Base-by-base conservation (phyloP, 2,888 invertebrate genomes). In the Cosmorhoe ocellata region DNA sequence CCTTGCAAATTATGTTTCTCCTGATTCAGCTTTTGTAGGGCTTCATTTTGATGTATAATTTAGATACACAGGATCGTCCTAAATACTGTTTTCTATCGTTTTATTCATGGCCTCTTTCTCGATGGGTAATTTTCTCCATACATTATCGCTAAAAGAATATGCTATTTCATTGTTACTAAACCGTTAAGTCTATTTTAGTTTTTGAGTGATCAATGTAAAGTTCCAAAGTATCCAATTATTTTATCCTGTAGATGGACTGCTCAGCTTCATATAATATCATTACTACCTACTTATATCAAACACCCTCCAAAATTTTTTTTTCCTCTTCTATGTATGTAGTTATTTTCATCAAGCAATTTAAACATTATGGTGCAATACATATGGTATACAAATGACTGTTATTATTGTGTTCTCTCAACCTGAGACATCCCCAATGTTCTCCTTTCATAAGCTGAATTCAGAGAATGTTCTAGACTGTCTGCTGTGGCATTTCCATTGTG, bases 1-100 rank as follows among this genome's bases (percentile, higher is more conserved):
- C 74, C 67, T 68, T 76, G 76, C 79, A 81, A 76, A 79, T 85
- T 75, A 77, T 69, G 76, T 74, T 77, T 67, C 76, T 79, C 75
- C 43, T 44, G 42, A 81, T 84, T 80, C 81, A 77, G 77, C 80
- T 84, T 89, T 86, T 81, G 81, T 85, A 87, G 90, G 89, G 82
- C 84, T 86, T 74, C 71, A 71, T 79, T 79, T 80, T 77, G 63
- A 64, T 66, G 70, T 74, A 71, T 37, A 42, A 58, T 51, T 56
- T 80, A 72, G 66, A 66, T 55, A 61, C 82, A 81, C 81, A 85
- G 83, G 83, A 71, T 72, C 64, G 66, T 71, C 66, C 72, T 71
- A 69, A 71, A 58, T 69, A 71, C 67, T 69, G 65, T 71, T 79
- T 75, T 77, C 74, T 64, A 62, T 73, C 64, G 71, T 74, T 79